A percentile compares a stretch with the other conserved stretches of the same genome.
phyloP scores from a whole-genome alignment of 2,113 vertebrate genomes.

The Elaphurus davidianus region DNA sequence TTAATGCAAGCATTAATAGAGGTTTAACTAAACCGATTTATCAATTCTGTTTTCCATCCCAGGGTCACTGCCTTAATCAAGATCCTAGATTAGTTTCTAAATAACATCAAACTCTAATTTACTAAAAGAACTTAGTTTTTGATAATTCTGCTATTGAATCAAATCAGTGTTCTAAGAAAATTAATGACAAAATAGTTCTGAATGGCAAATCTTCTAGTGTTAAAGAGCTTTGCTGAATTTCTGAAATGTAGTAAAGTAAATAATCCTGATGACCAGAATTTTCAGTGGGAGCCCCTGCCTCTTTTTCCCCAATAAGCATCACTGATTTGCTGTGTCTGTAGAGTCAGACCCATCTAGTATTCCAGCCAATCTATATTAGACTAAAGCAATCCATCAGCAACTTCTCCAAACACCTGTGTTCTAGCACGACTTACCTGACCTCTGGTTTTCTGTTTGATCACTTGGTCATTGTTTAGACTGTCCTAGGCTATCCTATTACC shows the following conservation, averaged over 20 bases:
- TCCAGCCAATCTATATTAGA: background rate
- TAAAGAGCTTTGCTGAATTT: background rate
- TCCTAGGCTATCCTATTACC: background rate
- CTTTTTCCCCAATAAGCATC: background rate
- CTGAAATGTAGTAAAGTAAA: background rate
- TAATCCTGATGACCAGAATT: background rate
- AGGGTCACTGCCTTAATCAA: background rate
- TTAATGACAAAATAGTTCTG: slow-evolving; percentile 1
- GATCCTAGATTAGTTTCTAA: slow-evolving; percentile 29
- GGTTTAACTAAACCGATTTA: background rate
- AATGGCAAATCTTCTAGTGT: background rate
- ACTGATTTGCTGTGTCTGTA: background rate
- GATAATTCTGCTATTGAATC: background rate
- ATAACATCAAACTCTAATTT: background rate
- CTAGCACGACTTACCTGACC: background rate
- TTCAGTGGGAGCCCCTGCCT: background rate
- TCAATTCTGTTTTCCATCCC: background rate
- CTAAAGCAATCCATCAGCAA: background rate
- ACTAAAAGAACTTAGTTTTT: background rate
- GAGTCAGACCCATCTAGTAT: background rate
- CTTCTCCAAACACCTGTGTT: background rate
- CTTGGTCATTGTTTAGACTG: background rate
- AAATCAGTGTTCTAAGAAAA: background rate
- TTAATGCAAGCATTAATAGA: slow-evolving; percentile 20
- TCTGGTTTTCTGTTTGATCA: background rate